These are phyloP conservation scores for Lepus europaeus DNA, from an alignment of 2,113 vertebrate genomes.

Conservation along the genomic window DNA sequence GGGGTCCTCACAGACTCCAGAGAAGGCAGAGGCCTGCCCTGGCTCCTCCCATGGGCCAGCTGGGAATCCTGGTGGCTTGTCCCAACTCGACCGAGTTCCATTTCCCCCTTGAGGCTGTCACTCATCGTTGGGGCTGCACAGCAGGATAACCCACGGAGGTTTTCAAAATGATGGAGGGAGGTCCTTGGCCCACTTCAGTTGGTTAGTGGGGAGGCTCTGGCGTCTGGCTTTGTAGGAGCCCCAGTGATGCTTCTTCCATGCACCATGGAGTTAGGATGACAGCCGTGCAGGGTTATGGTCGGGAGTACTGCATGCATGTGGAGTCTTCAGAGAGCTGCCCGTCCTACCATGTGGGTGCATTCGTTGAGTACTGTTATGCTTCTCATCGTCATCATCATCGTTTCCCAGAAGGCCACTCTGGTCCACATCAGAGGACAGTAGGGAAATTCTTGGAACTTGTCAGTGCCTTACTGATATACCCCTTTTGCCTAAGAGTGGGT, in stretches of 20 bases:
- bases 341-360: rapidly evolving
- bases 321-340: neutral
- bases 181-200: neutral
- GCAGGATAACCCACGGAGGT: neutral
- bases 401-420: neutral
- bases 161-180: neutral
- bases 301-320: rapidly evolving
- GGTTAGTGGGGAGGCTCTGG: neutral
- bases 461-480: neutral
- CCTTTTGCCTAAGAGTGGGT: neutral
- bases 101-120: neutral
- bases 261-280: neutral
- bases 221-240: neutral
- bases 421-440: neutral
- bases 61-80: neutral
- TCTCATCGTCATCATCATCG: neutral
- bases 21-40: neutral
- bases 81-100: neutral
- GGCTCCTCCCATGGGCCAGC: neutral
- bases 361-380: rapidly evolving
- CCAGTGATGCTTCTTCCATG: neutral
- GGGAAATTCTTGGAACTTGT: neutral
- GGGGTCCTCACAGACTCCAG: rapidly evolving
- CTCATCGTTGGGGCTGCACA: neutral
- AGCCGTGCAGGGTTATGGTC: rapidly evolving